Evolutionary conservation across 2,113 vertebrate genomes (phyloP).

Genomic region (Fukomys damarensis): DNA sequence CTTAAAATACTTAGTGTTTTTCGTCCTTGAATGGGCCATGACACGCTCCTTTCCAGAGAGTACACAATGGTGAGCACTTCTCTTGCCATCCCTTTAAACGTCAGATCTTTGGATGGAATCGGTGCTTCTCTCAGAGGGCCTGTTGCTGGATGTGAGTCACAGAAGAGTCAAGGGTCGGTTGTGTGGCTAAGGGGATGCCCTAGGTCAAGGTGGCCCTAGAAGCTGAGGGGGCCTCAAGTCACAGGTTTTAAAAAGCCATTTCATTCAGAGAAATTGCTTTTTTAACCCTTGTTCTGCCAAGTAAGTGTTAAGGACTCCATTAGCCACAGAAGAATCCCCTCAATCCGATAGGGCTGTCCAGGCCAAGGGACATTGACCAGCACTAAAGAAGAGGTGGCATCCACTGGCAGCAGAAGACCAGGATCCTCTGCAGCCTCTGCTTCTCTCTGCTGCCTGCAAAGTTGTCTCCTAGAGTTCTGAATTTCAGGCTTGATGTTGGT

Average conservation of each 20-base stretch:
- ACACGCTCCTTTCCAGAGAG: not conserved
- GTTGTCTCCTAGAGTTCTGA: not conserved
- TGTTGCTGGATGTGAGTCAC: not conserved
- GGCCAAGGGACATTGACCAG: not conserved
- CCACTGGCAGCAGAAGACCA: too few species aligned
- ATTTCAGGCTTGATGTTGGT: not conserved
- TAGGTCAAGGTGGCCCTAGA: slow-evolving; percentile 39
- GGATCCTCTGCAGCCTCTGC: not conserved
- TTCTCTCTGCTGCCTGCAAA: too few species aligned
- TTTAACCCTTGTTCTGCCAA: not conserved
- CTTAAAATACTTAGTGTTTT: slow-evolving; percentile 58
- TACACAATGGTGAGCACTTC: not conserved
- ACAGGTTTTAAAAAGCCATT: slow-evolving; percentile 3
- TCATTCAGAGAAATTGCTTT: slow-evolving; percentile 30
- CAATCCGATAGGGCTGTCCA: not conserved
- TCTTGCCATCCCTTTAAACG: slow-evolving; percentile 5
- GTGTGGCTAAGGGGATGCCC: slow-evolving; percentile 57
- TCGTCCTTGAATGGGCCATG: slow-evolving; percentile 13
- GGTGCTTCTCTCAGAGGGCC: slow-evolving; percentile 7
- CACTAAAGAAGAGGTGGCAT: not conserved
- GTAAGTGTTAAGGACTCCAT: slow-evolving; percentile 20
- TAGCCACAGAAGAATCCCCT: not conserved
- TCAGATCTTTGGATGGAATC: not conserved
- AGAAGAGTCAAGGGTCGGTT: slow-evolving; percentile 31
- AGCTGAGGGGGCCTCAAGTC: not conserved